Conservation (phyloP, 2,113 vertebrate species). For the Galeopterus variegatus region DNA sequence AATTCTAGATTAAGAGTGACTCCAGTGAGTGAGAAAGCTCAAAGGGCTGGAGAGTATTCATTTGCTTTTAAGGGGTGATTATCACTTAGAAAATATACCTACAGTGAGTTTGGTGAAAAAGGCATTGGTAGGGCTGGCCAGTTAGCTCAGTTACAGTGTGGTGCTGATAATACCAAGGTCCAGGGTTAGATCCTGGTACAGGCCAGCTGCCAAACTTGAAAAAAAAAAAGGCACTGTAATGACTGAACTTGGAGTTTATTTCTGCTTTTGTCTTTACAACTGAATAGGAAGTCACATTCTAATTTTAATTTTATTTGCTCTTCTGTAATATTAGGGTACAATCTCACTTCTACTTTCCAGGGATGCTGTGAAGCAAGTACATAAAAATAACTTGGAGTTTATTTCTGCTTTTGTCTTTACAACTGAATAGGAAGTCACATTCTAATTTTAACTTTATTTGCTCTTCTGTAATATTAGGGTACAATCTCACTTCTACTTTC, state of each 20-base stretch:
- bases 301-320: conserved; percentile 54
- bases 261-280: conserved; percentile 54
- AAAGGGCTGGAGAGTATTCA: not conserved
- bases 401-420: conserved; percentile 59
- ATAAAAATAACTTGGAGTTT: conserved; percentile 57
- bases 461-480: not conserved
- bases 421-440: conserved; percentile 50
- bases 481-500: conserved; percentile 71
- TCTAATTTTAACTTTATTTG: conserved; percentile 53
- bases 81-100: conserved; percentile 42
- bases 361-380: conserved; percentile 22
- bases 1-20: conserved; percentile 19
- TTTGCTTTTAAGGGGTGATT: conserved; percentile 21
- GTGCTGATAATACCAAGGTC: too few species aligned
- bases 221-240: not conserved
- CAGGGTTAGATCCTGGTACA: too few species aligned
- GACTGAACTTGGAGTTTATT: conserved; percentile 27
- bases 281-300: conserved; percentile 41
- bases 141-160: too few species aligned
- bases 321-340: not conserved
- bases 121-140: not conserved
- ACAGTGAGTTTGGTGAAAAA: not conserved
- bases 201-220: too few species aligned
- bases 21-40: not conserved
- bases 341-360: conserved; percentile 68